phyloP scores from a whole-genome alignment of 2,888 invertebrate species.

The Clostera curtula region DNA sequence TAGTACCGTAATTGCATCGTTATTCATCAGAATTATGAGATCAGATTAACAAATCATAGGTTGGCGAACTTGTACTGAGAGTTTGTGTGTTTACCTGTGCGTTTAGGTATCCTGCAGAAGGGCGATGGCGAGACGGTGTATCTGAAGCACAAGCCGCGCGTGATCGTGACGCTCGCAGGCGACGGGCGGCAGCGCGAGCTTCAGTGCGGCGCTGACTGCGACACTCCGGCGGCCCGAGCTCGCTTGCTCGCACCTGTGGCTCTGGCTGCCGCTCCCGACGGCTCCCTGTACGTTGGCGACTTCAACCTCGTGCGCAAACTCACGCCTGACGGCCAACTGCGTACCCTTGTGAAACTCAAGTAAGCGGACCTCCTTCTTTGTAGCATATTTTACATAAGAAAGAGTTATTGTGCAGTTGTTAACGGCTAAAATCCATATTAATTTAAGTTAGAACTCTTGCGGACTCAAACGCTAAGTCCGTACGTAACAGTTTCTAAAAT shows the following conservation, averaged over 20 bases:
- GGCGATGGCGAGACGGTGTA: slow-evolving; percentile 98
- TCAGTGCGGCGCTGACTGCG: slow-evolving; percentile 80
- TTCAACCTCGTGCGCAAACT: slow-evolving; percentile 94
- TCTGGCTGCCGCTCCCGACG: slow-evolving; percentile 92
- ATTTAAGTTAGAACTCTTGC: too few species aligned
- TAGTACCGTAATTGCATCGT: too few species aligned
- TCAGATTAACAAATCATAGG: too few species aligned
- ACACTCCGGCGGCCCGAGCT: slow-evolving; percentile 86
- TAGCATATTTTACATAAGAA: slow-evolving; percentile 1
- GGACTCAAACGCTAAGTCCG: too few species aligned
- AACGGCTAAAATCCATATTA: too few species aligned
- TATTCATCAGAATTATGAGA: too few species aligned
- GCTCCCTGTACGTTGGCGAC: slow-evolving; percentile 95
- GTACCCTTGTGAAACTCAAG: slow-evolving; percentile 87
- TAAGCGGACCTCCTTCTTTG: slow-evolving; percentile 56
- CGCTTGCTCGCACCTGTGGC: slow-evolving; percentile 94
- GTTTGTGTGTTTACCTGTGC: too few species aligned
- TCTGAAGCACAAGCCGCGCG: slow-evolving; percentile 92
- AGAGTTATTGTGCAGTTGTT: too few species aligned
- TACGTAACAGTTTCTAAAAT: too few species aligned
- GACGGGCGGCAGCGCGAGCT: slow-evolving; percentile 92
- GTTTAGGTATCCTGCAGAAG: slow-evolving; percentile 92
- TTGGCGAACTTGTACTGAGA: too few species aligned
- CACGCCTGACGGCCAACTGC: slow-evolving; percentile 87
- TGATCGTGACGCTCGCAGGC: slow-evolving; percentile 93